phyloP scores from a whole-genome alignment of 2,888 invertebrate species.

The Thera obeliscata region DNA sequence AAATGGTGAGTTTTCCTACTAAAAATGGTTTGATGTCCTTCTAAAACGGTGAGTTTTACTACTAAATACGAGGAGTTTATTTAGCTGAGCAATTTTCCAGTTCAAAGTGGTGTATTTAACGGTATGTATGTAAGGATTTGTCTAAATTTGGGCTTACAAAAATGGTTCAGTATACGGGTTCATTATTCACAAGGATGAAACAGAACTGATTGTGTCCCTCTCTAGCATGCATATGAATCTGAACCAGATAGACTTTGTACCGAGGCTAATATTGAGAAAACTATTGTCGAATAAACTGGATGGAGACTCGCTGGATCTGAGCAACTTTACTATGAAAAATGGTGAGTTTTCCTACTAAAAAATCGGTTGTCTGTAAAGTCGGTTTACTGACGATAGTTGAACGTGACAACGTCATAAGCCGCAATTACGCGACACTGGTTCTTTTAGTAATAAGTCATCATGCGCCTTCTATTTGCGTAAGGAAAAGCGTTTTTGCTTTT shows the following conservation, averaged over 20 bases:
- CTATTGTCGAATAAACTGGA: constrained; percentile 46
- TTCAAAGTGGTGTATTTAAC: too few species aligned
- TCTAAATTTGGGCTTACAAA: too few species aligned
- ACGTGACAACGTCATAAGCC: too few species aligned
- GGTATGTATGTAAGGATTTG: too few species aligned
- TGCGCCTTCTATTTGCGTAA: too few species aligned
- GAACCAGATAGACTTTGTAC: constrained; percentile 60
- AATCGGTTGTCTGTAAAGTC: too few species aligned
- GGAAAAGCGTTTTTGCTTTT: too few species aligned
- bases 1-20: constrained; percentile 52
- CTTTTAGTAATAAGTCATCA: too few species aligned
- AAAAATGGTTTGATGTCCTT: neutral
- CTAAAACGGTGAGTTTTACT: neutral
- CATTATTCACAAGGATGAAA: constrained; percentile 50
- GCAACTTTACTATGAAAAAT: constrained; percentile 59
- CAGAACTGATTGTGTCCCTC: constrained; percentile 55
- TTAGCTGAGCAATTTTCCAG: too few species aligned
- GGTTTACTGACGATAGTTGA: too few species aligned
- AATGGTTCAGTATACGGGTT: too few species aligned
- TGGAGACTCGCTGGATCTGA: constrained; percentile 54
- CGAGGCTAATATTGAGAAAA: constrained; percentile 59
- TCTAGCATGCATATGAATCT: constrained; percentile 42
- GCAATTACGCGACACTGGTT: too few species aligned
- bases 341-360: constrained; percentile 50
- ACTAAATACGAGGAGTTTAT: neutral